Evolutionary conservation across 2,888 invertebrate genomes (phyloP).

Genomic region (Cosmia trapezina): DNA sequence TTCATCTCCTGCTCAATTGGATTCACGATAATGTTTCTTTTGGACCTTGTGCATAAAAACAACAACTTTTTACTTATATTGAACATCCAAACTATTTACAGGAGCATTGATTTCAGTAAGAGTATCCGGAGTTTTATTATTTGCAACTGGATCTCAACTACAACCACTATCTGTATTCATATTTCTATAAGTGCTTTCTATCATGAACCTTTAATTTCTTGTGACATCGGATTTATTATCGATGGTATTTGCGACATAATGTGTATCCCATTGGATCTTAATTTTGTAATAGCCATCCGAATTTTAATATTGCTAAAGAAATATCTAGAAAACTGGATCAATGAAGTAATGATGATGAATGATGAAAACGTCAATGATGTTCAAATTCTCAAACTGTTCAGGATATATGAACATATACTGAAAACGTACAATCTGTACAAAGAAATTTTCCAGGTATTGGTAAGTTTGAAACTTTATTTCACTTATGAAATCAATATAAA

Average conservation of each 20-base stretch:
- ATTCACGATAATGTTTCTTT: slow-evolving; percentile 1
- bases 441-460: slow-evolving; percentile 5
- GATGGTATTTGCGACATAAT: slow-evolving; percentile 13
- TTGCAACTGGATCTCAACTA: slow-evolving; percentile 19
- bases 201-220: background rate
- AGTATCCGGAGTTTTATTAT: background rate
- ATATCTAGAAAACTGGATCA: slow-evolving; percentile 16
- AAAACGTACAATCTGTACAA: slow-evolving; percentile 4
- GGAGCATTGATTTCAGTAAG: background rate
- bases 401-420: slow-evolving; percentile 3
- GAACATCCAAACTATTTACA: slow-evolving; percentile 21
- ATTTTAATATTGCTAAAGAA: slow-evolving; percentile 3
- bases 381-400: background rate
- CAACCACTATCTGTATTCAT: background rate
- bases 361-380: background rate
- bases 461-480: background rate
- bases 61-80: slow-evolving; percentile 19
- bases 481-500: background rate
- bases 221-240: background rate
- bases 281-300: slow-evolving; percentile 21
- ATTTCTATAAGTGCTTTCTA: background rate
- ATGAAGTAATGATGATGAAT: background rate
- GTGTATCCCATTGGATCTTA: slow-evolving; percentile 31
- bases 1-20: background rate
- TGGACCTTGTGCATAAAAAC: slow-evolving; percentile 17